Evolutionary conservation across 1,140 invertebrate genomes (phyloP).

Genomic region (Aplysia californica): DNA sequence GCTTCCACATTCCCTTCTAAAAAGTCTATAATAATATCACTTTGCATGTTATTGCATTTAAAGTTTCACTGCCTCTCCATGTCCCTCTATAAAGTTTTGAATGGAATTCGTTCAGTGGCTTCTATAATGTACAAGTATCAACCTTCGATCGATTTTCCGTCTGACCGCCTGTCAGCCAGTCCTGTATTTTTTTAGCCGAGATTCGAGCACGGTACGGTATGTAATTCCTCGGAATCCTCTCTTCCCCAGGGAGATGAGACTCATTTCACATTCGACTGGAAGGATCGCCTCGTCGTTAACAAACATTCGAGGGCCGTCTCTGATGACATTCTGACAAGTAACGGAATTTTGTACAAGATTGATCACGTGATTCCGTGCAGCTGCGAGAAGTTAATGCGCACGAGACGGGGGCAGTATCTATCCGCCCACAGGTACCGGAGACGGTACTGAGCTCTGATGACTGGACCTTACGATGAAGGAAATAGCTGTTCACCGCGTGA

Average conservation of each 20-base stretch:
- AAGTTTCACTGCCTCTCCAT: no score
- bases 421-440: slow-evolving; percentile 6
- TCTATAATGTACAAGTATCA: no score
- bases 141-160: no score
- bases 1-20: no score
- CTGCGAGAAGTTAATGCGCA: slow-evolving; percentile 25
- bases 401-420: slow-evolving; percentile 17
- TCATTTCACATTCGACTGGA: slow-evolving; percentile 28
- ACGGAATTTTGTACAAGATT: slow-evolving; percentile 48
- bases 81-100: no score
- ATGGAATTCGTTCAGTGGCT: no score
- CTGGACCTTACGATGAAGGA: neutral
- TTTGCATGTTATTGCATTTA: no score
- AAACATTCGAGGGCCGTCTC: slow-evolving; percentile 1
- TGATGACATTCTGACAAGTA: slow-evolving; percentile 36
- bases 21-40: no score
- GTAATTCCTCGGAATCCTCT: neutral
- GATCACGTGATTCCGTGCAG: slow-evolving; percentile 43
- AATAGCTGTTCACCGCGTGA: neutral
- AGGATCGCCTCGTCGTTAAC: slow-evolving; percentile 29
- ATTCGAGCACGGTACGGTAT: neutral
- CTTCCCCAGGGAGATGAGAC: slow-evolving; percentile 35
- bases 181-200: neutral
- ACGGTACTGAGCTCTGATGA: neutral
- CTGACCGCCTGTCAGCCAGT: no score